Evolutionary conservation across 2,797 vertebrate genomes (phyloP).

Genomic region (Megalops cyprinoides): DNA sequence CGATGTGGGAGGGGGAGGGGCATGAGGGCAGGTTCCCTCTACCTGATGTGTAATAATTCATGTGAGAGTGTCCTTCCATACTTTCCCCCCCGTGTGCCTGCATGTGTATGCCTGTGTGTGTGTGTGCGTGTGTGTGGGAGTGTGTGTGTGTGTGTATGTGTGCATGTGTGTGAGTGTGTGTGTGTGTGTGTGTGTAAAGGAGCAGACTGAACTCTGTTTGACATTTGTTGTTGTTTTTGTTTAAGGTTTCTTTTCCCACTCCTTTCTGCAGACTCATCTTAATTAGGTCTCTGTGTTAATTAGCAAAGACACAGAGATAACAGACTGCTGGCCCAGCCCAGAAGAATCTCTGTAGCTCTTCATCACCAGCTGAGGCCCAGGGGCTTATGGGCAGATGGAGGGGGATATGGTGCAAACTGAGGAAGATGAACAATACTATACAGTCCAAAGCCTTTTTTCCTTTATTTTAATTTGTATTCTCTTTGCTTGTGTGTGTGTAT

Average conservation of each 20-base stretch:
- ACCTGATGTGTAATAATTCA: conserved; percentile 43
- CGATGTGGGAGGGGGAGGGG: background rate
- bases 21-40: conserved; percentile 24
- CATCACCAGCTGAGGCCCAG: background rate
- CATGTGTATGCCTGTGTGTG: conserved; percentile 16
- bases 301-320: conserved; percentile 5
- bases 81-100: background rate
- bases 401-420: too few species aligned
- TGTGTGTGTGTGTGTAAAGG: background rate
- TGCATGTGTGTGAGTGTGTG: conserved; percentile 26
- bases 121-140: conserved; percentile 5
- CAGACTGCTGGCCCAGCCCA: background rate
- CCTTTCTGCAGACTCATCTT: background rate
- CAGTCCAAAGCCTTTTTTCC: too few species aligned
- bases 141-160: background rate
- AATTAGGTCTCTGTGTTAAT: conserved; percentile 12
- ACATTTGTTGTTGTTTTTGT: background rate
- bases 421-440: too few species aligned
- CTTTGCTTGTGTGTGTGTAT: background rate
- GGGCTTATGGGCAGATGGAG: too few species aligned
- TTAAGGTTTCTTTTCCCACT: background rate
- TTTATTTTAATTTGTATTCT: too few species aligned
- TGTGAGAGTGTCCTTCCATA: background rate
- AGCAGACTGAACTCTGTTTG: background rate
- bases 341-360: background rate